Base-by-base conservation (phyloP, 2,113 vertebrate genomes). In the Anoplopoma fimbria region DNA sequence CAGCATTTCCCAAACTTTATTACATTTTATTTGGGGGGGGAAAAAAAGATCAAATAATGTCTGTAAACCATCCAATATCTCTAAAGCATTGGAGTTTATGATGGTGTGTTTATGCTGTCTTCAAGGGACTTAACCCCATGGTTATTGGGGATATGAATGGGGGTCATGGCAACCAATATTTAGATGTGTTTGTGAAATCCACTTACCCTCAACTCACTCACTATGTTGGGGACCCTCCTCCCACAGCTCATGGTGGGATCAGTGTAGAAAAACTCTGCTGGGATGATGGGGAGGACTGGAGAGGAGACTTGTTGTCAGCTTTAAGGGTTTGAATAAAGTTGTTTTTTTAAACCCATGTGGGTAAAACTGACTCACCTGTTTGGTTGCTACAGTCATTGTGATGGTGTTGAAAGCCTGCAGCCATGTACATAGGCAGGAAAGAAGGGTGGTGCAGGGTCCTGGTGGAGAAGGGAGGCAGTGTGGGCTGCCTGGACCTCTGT, bases 371-470 rank as follows among this genome's bases (percentile, higher is more conserved):
- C 79, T 83, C 67, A 87, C 84, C 64, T 64, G 67, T 57, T 27
- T 62, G 88, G 61, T 6, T 2, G 25, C 0, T 1, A 2, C 14
- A 2, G 25, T 25, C 13, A 27, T 19, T 15, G 7, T 21, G 21
- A 31, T 9, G 19, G 4, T 14, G 75, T 1, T 34, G 4, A 2
- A 55, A 55, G 6, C 36, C 76, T 21, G 87, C 40, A 8, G 85
- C 29, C 74, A 73, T 2, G 84, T 89, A 93, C 1, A 93, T 17
- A 0, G 89, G 51, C 75, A 89, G 3, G 71, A 92, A 85, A 4
- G 94, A 93, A 8, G 94, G 93, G 47, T 94, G 93, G 9, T 55
- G 58, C 33, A 93, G 65, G 47, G 90, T 94, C 73, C 92, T 90
- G 82, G 0, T 84, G 45, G 89, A 93, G 45, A 67, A 1, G 0